Evolutionary conservation across 2,888 invertebrate genomes (phyloP), one percentile per base, ranked within the genome.

Genomic region (Venustoraphidia nigricollis): DNA sequence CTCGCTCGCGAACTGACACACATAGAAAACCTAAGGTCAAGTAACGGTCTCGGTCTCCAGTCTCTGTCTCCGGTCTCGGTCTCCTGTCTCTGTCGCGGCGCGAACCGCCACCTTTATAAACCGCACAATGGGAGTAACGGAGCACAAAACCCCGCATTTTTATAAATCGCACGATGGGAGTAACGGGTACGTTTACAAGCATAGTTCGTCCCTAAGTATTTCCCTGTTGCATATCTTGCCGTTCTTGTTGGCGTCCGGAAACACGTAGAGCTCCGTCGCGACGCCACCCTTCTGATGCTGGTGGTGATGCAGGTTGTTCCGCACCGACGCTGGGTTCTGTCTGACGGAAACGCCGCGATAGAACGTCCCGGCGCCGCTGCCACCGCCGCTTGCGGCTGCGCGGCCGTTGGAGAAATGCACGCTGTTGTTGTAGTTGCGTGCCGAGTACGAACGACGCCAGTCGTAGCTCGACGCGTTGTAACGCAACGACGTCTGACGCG

Each of bases 301-400:
- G 27, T 17, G 14, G 34, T 42, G 34, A 6, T 27, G 27, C 27
- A 27, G 6, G 27, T 27, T 27, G 11, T 34, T 34, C 9, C 42
- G 10, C 17, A 14, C 40, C 17, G 17, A 39, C 17, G 40, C 9
- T 11, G 40, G 17, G n/a, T 42, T 42, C 9, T 49, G 48, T 47
- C 58, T 53, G 8, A 59, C 51, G 8, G 60, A 56, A 9, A 57
- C 53, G 3, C 62, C 59, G 44, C 59, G 55, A 50, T 60, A 62
- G 50, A 62, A 60, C 9, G 61, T 57, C 8, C 58, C 50, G 3
- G 55, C 50, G 3, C 54, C 52, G n/a, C 58, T 55, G 42, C 52
- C 57, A 38, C 50, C 53, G 34, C 57, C 53, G 11, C 55, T 55
- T 17, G 54, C 52, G 13, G 59, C 27, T 6, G 27, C 27, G 27